phyloP scores from a whole-genome alignment of 2,113 vertebrate species.

The Bubo blakistoni region DNA sequence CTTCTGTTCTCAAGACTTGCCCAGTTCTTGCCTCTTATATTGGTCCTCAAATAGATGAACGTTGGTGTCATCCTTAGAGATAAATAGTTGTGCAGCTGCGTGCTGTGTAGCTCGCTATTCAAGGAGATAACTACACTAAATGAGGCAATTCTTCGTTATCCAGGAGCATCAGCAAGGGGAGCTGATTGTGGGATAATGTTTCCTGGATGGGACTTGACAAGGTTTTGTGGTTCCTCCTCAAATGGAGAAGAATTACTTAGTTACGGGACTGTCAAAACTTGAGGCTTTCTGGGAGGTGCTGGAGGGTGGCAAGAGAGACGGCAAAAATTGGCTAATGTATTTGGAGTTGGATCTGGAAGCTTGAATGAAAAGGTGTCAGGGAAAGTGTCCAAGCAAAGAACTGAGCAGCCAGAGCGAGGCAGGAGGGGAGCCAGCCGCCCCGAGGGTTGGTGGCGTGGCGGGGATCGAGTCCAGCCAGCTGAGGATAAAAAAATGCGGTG shows the following conservation, averaged over 20 bases:
- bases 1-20: background rate
- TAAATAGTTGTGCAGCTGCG: background rate
- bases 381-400: background rate
- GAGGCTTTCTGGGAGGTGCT: background rate
- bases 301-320: background rate
- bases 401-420: background rate
- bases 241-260: background rate
- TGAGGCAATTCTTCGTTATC: background rate
- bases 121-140: background rate
- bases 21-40: background rate
- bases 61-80: background rate
- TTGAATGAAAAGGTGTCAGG: background rate
- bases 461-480: background rate
- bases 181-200: accelerated
- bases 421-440: background rate
- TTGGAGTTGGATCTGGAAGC: background rate
- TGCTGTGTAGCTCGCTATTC: background rate
- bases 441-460: background rate
- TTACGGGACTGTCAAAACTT: background rate
- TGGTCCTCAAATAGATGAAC: background rate
- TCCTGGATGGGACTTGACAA: background rate
- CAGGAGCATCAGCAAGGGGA: background rate
- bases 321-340: background rate
- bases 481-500: background rate
- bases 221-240: background rate